phyloP scores from a whole-genome alignment of 2,113 vertebrate genomes.

The Clarias gariepinus region DNA sequence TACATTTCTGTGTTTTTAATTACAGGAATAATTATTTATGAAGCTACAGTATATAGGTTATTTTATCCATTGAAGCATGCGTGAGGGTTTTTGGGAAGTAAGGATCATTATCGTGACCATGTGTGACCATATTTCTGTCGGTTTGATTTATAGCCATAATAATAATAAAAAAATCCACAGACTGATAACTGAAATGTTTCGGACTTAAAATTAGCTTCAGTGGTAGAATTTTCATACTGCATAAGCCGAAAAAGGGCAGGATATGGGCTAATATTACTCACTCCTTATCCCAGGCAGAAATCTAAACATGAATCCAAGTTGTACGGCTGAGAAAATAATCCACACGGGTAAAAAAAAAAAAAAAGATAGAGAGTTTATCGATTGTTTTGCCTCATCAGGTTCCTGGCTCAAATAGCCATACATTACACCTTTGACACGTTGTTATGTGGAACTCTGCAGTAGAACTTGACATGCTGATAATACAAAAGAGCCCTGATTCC shows the following conservation, averaged over 20 bases:
- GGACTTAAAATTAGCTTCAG: not conserved
- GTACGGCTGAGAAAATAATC: not conserved
- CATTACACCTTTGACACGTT: slow-evolving; percentile 49
- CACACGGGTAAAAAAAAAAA: not conserved
- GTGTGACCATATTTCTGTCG: not conserved
- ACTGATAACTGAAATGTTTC: not conserved
- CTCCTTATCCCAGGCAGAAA: not conserved
- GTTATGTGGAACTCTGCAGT: slow-evolving; percentile 50
- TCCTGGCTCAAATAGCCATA: slow-evolving; percentile 59
- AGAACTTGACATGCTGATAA: slow-evolving; percentile 39
- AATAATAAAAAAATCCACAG: not conserved
- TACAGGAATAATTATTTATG: not conserved
- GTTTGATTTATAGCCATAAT: not conserved
- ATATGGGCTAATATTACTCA: not conserved
- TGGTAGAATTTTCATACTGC: not conserved
- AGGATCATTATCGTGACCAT: not conserved
- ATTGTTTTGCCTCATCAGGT: slow-evolving; percentile 67
- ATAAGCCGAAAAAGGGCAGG: not conserved
- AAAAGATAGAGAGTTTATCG: slow-evolving; percentile 55
- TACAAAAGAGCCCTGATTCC: slow-evolving; percentile 10
- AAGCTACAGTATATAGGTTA: not conserved
- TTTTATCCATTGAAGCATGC: not conserved
- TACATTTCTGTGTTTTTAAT: not conserved
- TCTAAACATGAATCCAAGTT: not conserved
- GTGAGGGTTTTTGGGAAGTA: not conserved